Percentiles rank a stretch among this genome's conserved stretches.
Conservation (phyloP, 2,888 invertebrate genomes). For the Lomographa bimaculata region DNA sequence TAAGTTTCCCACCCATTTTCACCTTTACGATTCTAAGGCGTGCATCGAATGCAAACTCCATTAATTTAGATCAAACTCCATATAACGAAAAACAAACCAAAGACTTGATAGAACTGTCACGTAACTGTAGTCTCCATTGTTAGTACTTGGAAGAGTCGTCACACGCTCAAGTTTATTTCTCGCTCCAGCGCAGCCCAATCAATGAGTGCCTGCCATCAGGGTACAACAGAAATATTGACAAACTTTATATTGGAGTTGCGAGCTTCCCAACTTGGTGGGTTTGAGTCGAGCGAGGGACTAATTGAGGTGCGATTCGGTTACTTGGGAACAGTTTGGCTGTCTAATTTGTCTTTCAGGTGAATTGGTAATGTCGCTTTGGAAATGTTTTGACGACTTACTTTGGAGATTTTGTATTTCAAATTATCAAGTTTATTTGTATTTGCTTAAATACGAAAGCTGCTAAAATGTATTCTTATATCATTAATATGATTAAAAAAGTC, state of each 20-base stretch:
- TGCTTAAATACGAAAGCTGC: too few species aligned
- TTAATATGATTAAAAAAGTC: too few species aligned
- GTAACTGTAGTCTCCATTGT: too few species aligned
- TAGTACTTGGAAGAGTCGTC: slow-evolving; percentile 15
- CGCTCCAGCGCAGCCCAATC: slow-evolving; percentile 65
- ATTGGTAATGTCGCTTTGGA: slow-evolving; percentile 20
- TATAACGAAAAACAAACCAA: too few species aligned
- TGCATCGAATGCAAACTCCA: too few species aligned
- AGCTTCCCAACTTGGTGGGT: slow-evolving; percentile 42
- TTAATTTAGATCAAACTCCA: too few species aligned
- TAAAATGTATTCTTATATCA: too few species aligned
- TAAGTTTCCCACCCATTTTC: too few species aligned
- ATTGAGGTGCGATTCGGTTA: slow-evolving; percentile 25
- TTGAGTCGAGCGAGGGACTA: slow-evolving; percentile 30
- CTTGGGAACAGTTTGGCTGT: slow-evolving; percentile 23
- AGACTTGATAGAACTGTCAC: too few species aligned
- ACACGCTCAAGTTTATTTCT: slow-evolving; percentile 59
- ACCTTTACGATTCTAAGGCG: too few species aligned
- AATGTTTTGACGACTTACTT: slow-evolving; percentile 9
- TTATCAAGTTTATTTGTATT: too few species aligned
- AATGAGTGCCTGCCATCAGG: slow-evolving; percentile 63
- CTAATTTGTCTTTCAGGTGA: slow-evolving; percentile 25
- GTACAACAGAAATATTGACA: slow-evolving; percentile 69
- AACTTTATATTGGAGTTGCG: slow-evolving; percentile 68
- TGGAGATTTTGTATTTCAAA: slow-evolving; percentile 5